Evolutionary conservation across 2,113 vertebrate species (phyloP), one percentile per base, ranked within the genome.

Genomic region (Nymphicus hollandicus): DNA sequence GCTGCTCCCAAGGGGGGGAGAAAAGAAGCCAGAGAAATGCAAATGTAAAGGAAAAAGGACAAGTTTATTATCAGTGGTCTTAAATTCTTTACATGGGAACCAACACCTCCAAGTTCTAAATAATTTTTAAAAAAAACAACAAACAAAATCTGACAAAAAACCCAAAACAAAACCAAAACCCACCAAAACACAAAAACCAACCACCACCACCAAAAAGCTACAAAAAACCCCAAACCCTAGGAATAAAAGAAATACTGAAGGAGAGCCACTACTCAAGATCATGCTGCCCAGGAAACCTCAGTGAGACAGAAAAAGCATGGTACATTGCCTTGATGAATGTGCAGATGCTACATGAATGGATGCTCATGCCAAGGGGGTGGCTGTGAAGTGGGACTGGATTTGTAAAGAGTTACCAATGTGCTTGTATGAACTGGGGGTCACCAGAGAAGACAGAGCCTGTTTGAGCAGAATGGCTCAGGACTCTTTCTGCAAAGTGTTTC

Each of bases 281-380:
- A 1, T 11, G 41, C n/a, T 64, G 68, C 28, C 35, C 23, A 8
- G 49, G 33, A 44, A n/a, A 16, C 17, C 12, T 35, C 23, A 6
- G 11, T 0, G 41, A 41, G 55, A 33, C 25, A 52, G 24, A 8
- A 52, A 5, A 41, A 53, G 5, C 44, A 3, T 0, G 22, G 28
- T 22, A 3, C 33, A 0, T 10, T 13, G 22, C 23, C 31, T 12
- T 19, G 69, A 39, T 27, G 64, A 24, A 4, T 0, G 9, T 17
- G 11, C 35, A 9, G 70, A 8, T 20, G 41, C 22, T 39, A 18
- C 18, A 1, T 2, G 53, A 41, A 55, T 10, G 6, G 44, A 24
- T 12, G 29, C 16, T 77, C 29, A 2, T 0, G 2, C 35, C 64
- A 29, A 3, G 46, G 28, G 28, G 29, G 29, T 9, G 72, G 28